Evolutionary conservation across 92 coral and sea anemone species (phyloP).

Genomic region (Epizoanthus illoricatus): DNA sequence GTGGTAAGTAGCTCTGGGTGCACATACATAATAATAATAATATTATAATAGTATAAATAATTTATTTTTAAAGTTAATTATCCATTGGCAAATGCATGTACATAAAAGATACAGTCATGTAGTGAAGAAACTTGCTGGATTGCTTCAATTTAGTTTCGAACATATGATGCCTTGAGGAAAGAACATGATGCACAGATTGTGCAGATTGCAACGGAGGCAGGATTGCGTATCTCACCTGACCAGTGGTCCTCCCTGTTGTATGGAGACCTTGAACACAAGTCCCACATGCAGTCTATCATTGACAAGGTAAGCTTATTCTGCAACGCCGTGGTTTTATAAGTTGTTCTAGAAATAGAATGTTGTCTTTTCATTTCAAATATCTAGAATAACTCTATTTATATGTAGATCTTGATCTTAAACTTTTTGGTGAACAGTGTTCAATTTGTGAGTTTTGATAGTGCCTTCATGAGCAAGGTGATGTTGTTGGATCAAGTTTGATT

Average conservation of each 20-base stretch:
- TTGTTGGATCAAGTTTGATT: too few species aligned
- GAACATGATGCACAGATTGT: constrained; percentile 94
- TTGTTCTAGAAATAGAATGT: background rate
- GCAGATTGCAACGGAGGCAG: constrained; percentile 91
- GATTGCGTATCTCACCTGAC: constrained; percentile 86
- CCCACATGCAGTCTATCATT: constrained; percentile 91
- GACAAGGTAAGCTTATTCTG: constrained; percentile 61
- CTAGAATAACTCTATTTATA: too few species aligned
- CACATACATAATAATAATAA: too few species aligned
- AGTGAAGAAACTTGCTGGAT: background rate
- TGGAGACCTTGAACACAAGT: constrained; percentile 86
- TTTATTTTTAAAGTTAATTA: too few species aligned
- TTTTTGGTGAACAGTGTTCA: too few species aligned
- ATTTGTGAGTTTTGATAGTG: too few species aligned
- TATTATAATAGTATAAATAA: too few species aligned
- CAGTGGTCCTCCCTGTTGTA: constrained; percentile 91
- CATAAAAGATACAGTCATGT: background rate
- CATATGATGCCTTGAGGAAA: constrained; percentile 80
- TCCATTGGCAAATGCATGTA: too few species aligned
- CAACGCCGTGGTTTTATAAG: background rate
- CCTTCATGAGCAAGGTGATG: too few species aligned
- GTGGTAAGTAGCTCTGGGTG: too few species aligned
- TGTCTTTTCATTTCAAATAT: background rate
- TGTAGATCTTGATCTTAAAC: too few species aligned
- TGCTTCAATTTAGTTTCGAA: constrained; percentile 66